Conservation (phyloP, 2,888 invertebrate genomes). For the Drosophila nr. medialis region DNA sequence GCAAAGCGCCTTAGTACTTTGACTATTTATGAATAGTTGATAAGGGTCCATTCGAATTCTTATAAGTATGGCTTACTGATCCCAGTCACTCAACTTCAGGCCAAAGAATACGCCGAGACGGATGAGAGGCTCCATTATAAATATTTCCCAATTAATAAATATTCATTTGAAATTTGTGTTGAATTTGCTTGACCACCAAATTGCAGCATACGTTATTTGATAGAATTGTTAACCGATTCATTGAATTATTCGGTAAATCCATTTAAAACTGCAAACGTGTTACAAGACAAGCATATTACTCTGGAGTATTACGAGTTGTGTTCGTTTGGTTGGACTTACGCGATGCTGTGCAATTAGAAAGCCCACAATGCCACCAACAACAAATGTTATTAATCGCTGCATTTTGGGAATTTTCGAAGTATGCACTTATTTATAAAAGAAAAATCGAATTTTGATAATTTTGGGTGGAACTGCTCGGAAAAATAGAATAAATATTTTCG, state of each 20-base stretch:
- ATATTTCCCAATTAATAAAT: constrained; percentile 1
- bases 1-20: neutral
- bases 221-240: neutral
- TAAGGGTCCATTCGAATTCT: too few relatives aligned
- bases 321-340: neutral
- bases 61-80: neutral
- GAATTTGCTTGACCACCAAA: neutral
- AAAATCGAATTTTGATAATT: neutral
- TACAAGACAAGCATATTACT: neutral
- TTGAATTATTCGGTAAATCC: neutral
- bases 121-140: neutral
- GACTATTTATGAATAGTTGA: neutral
- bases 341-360: neutral
- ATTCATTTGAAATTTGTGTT: neutral
- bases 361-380: constrained; percentile 14
- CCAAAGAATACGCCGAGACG: neutral
- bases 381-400: constrained; percentile 2
- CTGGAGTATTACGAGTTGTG: neutral
- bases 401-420: neutral
- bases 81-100: neutral
- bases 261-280: neutral
- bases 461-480: neutral
- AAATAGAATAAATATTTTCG: neutral
- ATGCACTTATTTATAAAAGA: neutral
- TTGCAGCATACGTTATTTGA: too few relatives aligned